Evolutionary conservation across 2,888 invertebrate species (phyloP), one percentile per base, ranked within the genome.

Genomic region (Athrips mouffetella): DNA sequence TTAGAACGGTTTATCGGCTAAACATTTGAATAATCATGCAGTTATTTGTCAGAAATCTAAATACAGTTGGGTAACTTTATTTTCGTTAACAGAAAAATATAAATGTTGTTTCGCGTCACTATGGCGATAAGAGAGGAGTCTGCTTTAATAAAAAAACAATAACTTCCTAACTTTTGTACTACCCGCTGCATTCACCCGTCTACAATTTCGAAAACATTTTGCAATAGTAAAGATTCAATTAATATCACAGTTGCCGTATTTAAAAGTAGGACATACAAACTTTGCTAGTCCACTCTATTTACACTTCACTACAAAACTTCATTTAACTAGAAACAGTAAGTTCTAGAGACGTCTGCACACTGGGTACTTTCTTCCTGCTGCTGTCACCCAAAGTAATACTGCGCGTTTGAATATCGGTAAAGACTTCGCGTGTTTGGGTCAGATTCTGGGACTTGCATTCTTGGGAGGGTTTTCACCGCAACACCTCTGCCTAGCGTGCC

Each of bases 371-470:
- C 89, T 18, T 16, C 10, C 18, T 18, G 18, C 35, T 35, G 20
- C 11, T 31, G 93, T 94, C 94, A 94, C 91, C 94, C 94, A 72
- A 93, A 94, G 75, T 94, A 94, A 74, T 92, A 93, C 67, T 92
- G 92, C 41, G 90, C 91, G 69, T 91, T 92, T 57, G 91, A 90
- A 74, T 90, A 90, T 68, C 91, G 85, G 80, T 91, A 91, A 64
- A 92, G 80, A 80, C 91, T 91, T 67, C 93, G 84, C 0, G 92
- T 90, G 69, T 79, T 88, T 63, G 87, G 88, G 68, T 89, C 89
- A 45, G 81, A 81, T 71, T 91, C 90, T 18, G 77, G 89, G 62
- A 86, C 73, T 65, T 83, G 89, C 50, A 80, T 81, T 67, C 84
- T 73, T 45, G 82, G 83, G 33, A 84, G 71, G 53, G 78, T 89